These are phyloP conservation scores for Danio jaintianensis DNA, from an alignment of 2,797 vertebrate species.

Conservation along the genomic window DNA sequence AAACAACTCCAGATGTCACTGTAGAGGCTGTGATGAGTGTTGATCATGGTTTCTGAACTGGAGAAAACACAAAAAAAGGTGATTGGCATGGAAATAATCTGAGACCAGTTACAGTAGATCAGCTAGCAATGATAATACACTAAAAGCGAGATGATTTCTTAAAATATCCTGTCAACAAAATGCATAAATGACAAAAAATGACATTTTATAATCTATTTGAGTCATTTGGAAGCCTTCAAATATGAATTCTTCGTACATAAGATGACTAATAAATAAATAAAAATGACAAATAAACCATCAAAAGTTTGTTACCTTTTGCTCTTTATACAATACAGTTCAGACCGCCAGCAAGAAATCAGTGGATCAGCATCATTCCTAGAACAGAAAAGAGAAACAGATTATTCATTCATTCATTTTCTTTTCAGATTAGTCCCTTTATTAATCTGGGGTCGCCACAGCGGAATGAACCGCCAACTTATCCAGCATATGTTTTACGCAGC, in stretches of 20 bases:
- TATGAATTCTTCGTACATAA: background rate
- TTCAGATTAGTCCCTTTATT: too few relatives aligned
- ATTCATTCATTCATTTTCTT: too few relatives aligned
- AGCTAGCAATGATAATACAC: background rate
- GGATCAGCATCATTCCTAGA: slow-evolving; percentile 92
- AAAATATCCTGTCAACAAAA: background rate
- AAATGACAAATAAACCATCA: background rate
- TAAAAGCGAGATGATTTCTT: background rate
- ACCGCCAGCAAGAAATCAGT: slow-evolving; percentile 88
- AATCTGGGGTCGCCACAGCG: too few relatives aligned
- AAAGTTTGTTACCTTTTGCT: slow-evolving; percentile 80
- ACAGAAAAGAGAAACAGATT: slow-evolving; percentile 71
- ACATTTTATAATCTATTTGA: background rate
- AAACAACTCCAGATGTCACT: slow-evolving; percentile 4
- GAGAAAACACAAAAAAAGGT: background rate
- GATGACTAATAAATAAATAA: background rate
- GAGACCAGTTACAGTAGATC: background rate
- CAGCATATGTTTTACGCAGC: too few relatives aligned
- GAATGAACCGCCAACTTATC: too few relatives aligned
- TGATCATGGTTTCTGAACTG: background rate
- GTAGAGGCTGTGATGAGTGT: slow-evolving; percentile 8
- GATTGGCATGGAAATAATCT: background rate
- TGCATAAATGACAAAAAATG: background rate
- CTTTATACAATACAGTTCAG: slow-evolving; percentile 87
- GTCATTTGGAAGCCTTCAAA: background rate